Evolutionary conservation across 2,888 invertebrate genomes (phyloP), one percentile per base, ranked within the genome.

Genomic region (Lysandra bellargus): DNA sequence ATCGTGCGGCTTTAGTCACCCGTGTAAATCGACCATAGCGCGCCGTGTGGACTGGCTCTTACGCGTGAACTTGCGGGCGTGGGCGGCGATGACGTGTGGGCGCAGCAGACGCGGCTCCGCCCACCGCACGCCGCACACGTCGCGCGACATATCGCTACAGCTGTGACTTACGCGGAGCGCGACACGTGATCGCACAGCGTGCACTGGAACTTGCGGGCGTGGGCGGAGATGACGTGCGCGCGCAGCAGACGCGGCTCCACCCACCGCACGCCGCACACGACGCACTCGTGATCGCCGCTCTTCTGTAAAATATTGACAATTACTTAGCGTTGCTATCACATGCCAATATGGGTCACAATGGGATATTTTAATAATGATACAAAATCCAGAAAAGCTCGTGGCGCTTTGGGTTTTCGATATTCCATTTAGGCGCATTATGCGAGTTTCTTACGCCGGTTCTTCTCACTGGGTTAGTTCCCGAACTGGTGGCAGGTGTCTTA

Each of bases 151-250:
- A 53, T 53, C 53, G 53, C 53, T 53, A 53, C 53, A 17, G 14
- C 14, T 53, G 44, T 44, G 44, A 69, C 69, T 14, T 83, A 88
- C 88, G 83, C 85, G 0, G 89, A 87, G 3, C 88, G 87, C 0
- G 88, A 85, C 0, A 86, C 83, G 78, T 88, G 86, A 0, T 84
- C 82, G 80, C 92, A 93, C 1, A 88, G 80, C 23, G 85, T 87
- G 80, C 93, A 93, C 0, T 87, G 82, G 80, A 87, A 93, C 61
- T 87, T 87, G 1, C 88, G 80, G n/a, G 87, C 87, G 82, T 93
- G 93, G 0, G 90, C 82, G 0, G 85, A 83, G 0, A 83, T 79
- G 0, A 78, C 44, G 82, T 93, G 93, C 0, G 87, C 84, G 0
- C 87, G 83, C 3, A 91, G 80, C 0, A 87, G 80, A 0, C 88